Base-by-base conservation (phyloP, 2,888 invertebrate species). In the Chloroclystis v-ata region DNA sequence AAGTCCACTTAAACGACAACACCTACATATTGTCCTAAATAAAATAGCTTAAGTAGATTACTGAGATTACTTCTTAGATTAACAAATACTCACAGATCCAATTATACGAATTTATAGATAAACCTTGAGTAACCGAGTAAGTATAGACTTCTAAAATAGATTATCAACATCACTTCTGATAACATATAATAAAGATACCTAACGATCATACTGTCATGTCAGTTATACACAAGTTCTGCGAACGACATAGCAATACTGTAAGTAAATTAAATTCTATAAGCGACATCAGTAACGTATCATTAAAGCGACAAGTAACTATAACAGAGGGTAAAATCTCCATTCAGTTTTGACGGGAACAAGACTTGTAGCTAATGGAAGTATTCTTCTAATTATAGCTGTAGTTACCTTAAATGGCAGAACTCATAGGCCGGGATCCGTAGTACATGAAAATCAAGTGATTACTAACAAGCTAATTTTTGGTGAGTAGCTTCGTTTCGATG, bases 211-310 rank as follows among this genome's bases (percentile, higher is more conserved):
- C 14, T 16, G 24, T 26, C 24, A 32, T 16, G 24, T 26, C 24
- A 32, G 20, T 42, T 28, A 13, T 20, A 60, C 72, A 72, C 72
- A 49, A 66, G 72, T 74, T 75, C 54, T 57, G 57, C 64, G 58
- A 64, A 59, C 57, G 52, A 53, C 54, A 53, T 57, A 54, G 57
- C 61, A 60, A 49, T 59, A 64, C 61, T 65, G 61, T 65, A 59
- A 56, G 54, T 61, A 72, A 82, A 86, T 85, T 82, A 82, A 82
- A 84, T 78, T 84, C 79, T 81, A 85, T 84, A 64, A 69, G 72
- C 72, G 76, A 77, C 71, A 73, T 71, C 72, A 62, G 74, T 67
- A 75, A 74, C 65, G 59, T 81, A 69, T 75, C 79, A 84, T 84
- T 82, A 85, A 20, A 71, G 69, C 65, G 75, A 77, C 78, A 75